Evolutionary conservation across 2,888 invertebrate genomes (phyloP), one percentile per base, ranked within the genome.

Genomic region (Saturnia pavonia): DNA sequence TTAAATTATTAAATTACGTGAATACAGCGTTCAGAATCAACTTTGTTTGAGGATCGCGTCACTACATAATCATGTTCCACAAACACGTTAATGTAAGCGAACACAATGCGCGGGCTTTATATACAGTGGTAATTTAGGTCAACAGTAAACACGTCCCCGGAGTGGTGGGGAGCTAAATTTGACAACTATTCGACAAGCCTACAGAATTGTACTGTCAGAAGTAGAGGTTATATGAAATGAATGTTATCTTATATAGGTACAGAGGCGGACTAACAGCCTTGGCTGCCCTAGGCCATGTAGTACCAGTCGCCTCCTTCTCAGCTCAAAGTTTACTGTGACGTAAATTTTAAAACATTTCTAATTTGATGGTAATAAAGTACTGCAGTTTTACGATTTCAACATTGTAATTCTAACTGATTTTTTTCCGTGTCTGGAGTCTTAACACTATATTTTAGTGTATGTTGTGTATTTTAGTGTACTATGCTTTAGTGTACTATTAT

Each of bases 51-150:
- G 67, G 63, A 68, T 6, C 71, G 66, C 68, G 71, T 70, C 70
- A 69, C 72, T 72, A 40, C 66, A 73, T 72, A 71, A 73, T 70
- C 69, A 34, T 27, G 68, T 72, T 65, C 68, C 57, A 69, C 72
- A 73, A 73, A 74, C 71, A 71, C 45, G 68, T 34, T 70, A 70
- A 70, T 70, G 42, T 71, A 70, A 69, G 43, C 57, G 70, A 45
- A 65, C 48, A n/a, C 65, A 67, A 69, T 70, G 57, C 57, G 63
- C 60, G 51, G 69, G 67, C 54, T 27, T 60, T 60, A 60, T 51
- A 70, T 63, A 70, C 70, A 70, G 67, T 65, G 70, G 43, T 68
- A 70, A 70, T 70, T 68, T 72, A 72, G 70, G 70, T 68, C 68
- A 60, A 7, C 66, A 67, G 70, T 22, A 72, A 70, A 72, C 70